Evolutionary conservation across 2,113 vertebrate genomes (phyloP), one percentile per base, ranked within the genome.

Genomic region (Stigmatopora argus): DNA sequence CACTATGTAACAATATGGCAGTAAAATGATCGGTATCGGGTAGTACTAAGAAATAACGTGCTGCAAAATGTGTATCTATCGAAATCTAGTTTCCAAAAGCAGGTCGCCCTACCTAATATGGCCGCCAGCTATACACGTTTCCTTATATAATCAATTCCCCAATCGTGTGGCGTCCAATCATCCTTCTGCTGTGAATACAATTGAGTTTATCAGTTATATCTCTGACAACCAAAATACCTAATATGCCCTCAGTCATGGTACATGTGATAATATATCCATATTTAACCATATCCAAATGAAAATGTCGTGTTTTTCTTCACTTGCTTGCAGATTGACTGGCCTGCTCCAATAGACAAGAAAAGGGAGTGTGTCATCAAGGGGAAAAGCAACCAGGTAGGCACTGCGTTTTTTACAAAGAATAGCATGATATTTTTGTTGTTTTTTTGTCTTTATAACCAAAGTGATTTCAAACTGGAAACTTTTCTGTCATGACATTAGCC

Each of bases 381-480:
- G 56, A 92, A 92, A 80, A 92, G 88, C 84, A 92, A 92, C 86
- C 91, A 90, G 90, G 91, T 92, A 87, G 35, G 47, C 18, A 0
- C 34, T 23, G 17, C 34, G 8, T 9, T 41, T n/a, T 2, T 18
- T 35, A 8, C 49, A 65, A n/a, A 70, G 55, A 61, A 71, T 80
- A 75, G 68, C 71, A 61, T 73, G 75, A 65, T 55, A 67, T 75
- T 57, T 65, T 73, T 68, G 59, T 14, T 46, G 3, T 46, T 14
- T 46, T 46, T 46, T 46, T 17, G 11, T 46, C 8, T 46, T 46
- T 46, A 46, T 46, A 5, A 48, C 4, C 46, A 17, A 63, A 10
- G 68, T 72, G n/a, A 64, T 51, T 80, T 74, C 67, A 6, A 23
- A 83, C 75, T 84, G 78, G 80, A 84, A 79, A 59, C 48, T 38